Evolutionary conservation across 2,888 invertebrate genomes (phyloP), one percentile per base, ranked within the genome.

Genomic region (Teinopalpus imperialis): DNA sequence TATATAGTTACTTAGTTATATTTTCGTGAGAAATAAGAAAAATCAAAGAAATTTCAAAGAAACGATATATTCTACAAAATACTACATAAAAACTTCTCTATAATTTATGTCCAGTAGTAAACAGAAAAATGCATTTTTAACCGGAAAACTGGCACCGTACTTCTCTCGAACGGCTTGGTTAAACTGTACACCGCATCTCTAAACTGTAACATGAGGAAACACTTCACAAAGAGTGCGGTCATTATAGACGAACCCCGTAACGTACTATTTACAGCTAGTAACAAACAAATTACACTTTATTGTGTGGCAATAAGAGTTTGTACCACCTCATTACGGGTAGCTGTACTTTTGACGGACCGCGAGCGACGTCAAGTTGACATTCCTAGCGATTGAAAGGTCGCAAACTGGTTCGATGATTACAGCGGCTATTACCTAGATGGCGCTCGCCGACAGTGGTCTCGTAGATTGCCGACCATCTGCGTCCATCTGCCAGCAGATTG

Each of bases 171-270:
- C 29, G 34, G 34, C 34, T 35, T 34, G 45, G 43, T 48, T 53
- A 59, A 58, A 61, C 53, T 52, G 49, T 49, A 53, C 53, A 49
- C 10, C 12, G n/a, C 41, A 34, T 44, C 55, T 59, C 61, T 59
- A 67, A 65, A 63, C 66, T 60, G 66, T 72, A 70, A 64, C 69
- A 63, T 60, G 61, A 68, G 71, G 70, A 73, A 74, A 71, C 62
- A 61, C 59, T 63, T 61, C 56, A 66, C 69, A 67, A 66, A 55
- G 57, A 51, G 66, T 52, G 59, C 61, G 61, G 69, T 67, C 69
- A 67, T 74, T 77, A 71, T 60, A 57, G 61, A 61, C 67, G 62
- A 65, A 54, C 57, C 51, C 57, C 6, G 13, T 32, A 37, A 32
- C 13, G 12, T 9, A 6, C 12, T 14, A 43, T 43, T 43, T 34